These are phyloP conservation scores for Perizoma flavofasciatum DNA, from an alignment of 2,888 invertebrate genomes.

Conservation along the genomic window DNA sequence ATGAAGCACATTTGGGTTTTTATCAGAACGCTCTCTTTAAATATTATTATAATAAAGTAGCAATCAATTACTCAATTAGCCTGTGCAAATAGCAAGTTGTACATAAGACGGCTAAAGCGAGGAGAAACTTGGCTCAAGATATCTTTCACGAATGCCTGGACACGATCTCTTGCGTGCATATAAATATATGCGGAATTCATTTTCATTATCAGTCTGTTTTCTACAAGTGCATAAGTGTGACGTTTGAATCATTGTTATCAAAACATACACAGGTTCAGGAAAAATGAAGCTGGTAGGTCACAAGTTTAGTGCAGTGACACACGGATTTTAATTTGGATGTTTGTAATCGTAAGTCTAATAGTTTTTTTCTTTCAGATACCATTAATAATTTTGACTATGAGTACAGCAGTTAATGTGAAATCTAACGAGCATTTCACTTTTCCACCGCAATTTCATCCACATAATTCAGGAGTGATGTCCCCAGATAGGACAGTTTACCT, in stretches of 20 bases:
- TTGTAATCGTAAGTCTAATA: conserved; percentile 50
- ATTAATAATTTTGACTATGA: conserved; percentile 55
- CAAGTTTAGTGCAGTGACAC: conserved; percentile 53
- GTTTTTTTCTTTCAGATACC: conserved; percentile 65
- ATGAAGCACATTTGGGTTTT: conserved; percentile 1
- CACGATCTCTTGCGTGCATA: conserved; percentile 73
- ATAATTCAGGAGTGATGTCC: conserved; percentile 53
- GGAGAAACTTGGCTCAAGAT: conserved; percentile 73
- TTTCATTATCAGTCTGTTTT: conserved; percentile 81
- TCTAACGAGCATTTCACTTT: conserved; percentile 67
- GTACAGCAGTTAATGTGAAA: conserved; percentile 49
- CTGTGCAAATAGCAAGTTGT: conserved; percentile 26
- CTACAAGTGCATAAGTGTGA: conserved; percentile 70
- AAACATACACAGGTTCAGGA: conserved; percentile 61
- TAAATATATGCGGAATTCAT: conserved; percentile 83
- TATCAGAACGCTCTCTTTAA: conserved; percentile 9
- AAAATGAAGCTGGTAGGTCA: conserved; percentile 80
- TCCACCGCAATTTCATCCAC: conserved; percentile 64
- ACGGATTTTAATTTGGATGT: conserved; percentile 44
- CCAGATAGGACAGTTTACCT: conserved; percentile 70
- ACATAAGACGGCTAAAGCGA: conserved; percentile 41
- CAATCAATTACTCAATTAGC: conserved; percentile 30
- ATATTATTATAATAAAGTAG: conserved; percentile 19
- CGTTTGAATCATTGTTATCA: conserved; percentile 58
- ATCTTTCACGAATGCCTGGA: conserved; percentile 81